Conservation (phyloP, 2,888 invertebrate species). For the Notocelia uddmanniana region DNA sequence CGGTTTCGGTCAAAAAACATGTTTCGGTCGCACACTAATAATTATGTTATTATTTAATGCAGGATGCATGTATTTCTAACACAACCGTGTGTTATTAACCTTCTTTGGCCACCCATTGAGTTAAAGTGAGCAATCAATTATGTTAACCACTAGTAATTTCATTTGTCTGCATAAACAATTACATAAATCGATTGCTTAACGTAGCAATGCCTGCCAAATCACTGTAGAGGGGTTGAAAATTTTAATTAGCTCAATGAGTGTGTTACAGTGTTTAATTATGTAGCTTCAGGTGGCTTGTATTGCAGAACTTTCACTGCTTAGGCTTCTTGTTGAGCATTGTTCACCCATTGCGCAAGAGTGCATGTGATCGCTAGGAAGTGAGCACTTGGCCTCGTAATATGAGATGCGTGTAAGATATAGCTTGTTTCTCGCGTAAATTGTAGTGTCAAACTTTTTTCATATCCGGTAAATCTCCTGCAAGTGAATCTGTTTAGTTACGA, state of each 20-base stretch:
- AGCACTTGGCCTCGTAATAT: constrained; percentile 43
- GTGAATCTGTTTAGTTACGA: too few species aligned
- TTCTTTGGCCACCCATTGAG: constrained; percentile 23
- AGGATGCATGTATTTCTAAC: too few species aligned
- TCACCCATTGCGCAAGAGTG: constrained; percentile 42
- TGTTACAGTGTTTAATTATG: constrained; percentile 44
- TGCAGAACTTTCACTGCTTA: constrained; percentile 48
- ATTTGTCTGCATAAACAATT: constrained; percentile 13
- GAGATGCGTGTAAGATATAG: constrained; percentile 40
- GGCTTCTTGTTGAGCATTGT: constrained; percentile 48
- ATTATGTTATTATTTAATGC: constrained; percentile 1
- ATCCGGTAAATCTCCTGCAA: not conserved
- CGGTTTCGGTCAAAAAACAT: too few species aligned
- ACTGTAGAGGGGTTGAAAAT: constrained; percentile 25
- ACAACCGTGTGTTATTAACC: constrained; percentile 12
- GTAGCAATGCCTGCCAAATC: not conserved
- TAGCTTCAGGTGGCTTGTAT: constrained; percentile 29
- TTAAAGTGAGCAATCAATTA: constrained; percentile 30
- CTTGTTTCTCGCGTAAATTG: constrained; percentile 26
- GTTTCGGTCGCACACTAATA: too few species aligned
- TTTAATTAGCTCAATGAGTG: constrained; percentile 27
- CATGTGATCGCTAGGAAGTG: constrained; percentile 45
- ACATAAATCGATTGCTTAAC: constrained; percentile 35
- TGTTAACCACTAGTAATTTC: constrained; percentile 18
- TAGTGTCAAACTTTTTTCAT: constrained; percentile 5